phyloP scores from a whole-genome alignment of 2,888 invertebrate genomes.

The Neoascia interrupta region DNA sequence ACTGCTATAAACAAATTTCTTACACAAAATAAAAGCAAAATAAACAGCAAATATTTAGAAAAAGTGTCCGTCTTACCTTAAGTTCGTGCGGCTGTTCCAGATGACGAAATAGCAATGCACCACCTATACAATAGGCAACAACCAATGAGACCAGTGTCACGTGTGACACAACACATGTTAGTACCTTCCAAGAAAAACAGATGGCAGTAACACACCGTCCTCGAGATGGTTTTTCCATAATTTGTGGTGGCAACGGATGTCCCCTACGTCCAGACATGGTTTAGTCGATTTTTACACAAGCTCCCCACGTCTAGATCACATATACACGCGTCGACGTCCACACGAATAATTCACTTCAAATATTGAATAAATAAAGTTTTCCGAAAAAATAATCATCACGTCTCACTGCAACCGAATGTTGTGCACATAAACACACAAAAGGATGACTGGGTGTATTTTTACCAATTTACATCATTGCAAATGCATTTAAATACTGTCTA shows the following conservation, averaged over 20 bases:
- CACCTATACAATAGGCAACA: slow-evolving; percentile 93
- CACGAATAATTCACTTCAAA: slow-evolving; percentile 14
- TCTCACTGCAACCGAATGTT: slow-evolving; percentile 46
- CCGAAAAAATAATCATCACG: slow-evolving; percentile 50
- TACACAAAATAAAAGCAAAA: no score
- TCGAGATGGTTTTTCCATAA: slow-evolving; percentile 75
- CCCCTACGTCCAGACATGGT: slow-evolving; percentile 77
- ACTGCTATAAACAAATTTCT: slow-evolving; percentile 28
- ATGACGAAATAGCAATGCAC: slow-evolving; percentile 90
- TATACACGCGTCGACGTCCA: neutral
- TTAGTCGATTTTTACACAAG: slow-evolving; percentile 5
- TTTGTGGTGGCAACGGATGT: slow-evolving; percentile 77
- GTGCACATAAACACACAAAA: slow-evolving; percentile 29
- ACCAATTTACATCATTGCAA: slow-evolving; percentile 48
- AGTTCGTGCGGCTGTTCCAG: slow-evolving; percentile 88
- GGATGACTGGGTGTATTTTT: slow-evolving; percentile 27
- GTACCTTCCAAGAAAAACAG: slow-evolving; percentile 85
- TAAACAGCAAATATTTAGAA: no score
- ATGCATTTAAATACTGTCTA: neutral
- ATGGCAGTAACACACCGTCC: slow-evolving; percentile 78
- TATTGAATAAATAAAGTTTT: slow-evolving; percentile 33
- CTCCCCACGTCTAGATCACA: neutral
- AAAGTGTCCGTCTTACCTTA: slow-evolving; percentile 82
- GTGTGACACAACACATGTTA: slow-evolving; percentile 93
- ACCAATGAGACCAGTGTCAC: slow-evolving; percentile 92